Conservation (phyloP, 2,113 vertebrate species). For the Megaptera novaeangliae region DNA sequence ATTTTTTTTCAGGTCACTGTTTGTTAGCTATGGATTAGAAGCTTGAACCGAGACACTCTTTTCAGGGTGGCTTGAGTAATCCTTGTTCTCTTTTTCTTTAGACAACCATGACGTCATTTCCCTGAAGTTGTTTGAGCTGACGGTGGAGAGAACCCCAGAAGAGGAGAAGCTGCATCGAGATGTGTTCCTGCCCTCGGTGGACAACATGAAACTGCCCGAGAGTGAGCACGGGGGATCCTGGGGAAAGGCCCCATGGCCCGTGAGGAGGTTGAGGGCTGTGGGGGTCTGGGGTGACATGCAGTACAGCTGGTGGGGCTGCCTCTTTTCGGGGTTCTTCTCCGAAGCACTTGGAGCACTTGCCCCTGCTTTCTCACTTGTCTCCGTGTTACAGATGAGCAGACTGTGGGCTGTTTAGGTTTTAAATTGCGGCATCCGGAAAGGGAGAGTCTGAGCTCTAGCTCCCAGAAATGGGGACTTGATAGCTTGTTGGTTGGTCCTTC, state of each 20-base stretch:
- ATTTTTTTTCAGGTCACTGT: background rate
- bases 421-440: background rate
- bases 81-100: conserved; percentile 54
- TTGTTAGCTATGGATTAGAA: background rate
- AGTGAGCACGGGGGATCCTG: conserved; percentile 71
- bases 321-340: background rate
- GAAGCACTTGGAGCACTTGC: background rate
- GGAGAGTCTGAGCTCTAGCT: background rate
- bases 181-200: conserved; percentile 91
- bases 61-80: background rate
- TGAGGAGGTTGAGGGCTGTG: background rate
- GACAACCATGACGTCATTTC: conserved; percentile 97
- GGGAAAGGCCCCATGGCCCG: fast-evolving
- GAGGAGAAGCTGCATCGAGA: conserved; percentile 88
- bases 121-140: conserved; percentile 95
- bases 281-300: background rate
- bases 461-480: background rate
- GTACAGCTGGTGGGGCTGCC: background rate
- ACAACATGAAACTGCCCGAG: conserved; percentile 90
- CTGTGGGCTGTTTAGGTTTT: background rate
- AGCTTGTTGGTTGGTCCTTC: background rate
- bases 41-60: background rate
- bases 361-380: background rate
- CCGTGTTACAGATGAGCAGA: background rate
- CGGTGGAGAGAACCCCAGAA: conserved; percentile 87